Conservation (phyloP, 1,140 invertebrate genomes). For the Hesperophylax magnus region DNA sequence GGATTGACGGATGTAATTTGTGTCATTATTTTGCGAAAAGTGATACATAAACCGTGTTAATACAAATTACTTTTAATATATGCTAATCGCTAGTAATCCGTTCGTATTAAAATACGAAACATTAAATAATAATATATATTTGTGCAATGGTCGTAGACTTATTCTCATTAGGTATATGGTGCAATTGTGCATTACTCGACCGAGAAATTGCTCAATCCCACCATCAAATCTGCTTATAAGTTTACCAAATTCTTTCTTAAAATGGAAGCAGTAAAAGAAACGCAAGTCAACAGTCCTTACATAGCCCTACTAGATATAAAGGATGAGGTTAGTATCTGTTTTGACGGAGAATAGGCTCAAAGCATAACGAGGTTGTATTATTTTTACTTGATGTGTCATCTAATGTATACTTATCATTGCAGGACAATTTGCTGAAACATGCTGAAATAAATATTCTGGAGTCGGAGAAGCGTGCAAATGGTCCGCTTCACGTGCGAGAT, state of each 20-base stretch:
- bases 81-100: no score
- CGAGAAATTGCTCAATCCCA: no score
- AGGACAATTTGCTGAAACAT: slow-evolving; percentile 82
- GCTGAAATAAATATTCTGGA: slow-evolving; percentile 87
- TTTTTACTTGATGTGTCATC: background rate
- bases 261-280: slow-evolving; percentile 37
- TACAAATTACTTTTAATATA: no score
- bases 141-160: no score
- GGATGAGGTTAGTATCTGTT: slow-evolving; percentile 30
- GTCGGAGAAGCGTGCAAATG: slow-evolving; percentile 86
- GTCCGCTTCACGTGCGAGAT: slow-evolving; percentile 84
- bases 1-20: no score
- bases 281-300: slow-evolving; percentile 35
- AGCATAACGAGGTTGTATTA: background rate
- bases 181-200: no score
- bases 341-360: background rate
- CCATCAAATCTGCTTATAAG: no score
- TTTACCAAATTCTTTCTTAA: background rate
- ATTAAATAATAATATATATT: no score
- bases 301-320: slow-evolving; percentile 33
- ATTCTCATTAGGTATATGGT: no score
- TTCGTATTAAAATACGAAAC: no score
- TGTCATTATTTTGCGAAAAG: no score
- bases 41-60: no score
- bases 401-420: slow-evolving; percentile 59